Evolutionary conservation across 2,113 vertebrate genomes (phyloP), one percentile per base, ranked within the genome.

Genomic region (Rhynchomys soricoides): DNA sequence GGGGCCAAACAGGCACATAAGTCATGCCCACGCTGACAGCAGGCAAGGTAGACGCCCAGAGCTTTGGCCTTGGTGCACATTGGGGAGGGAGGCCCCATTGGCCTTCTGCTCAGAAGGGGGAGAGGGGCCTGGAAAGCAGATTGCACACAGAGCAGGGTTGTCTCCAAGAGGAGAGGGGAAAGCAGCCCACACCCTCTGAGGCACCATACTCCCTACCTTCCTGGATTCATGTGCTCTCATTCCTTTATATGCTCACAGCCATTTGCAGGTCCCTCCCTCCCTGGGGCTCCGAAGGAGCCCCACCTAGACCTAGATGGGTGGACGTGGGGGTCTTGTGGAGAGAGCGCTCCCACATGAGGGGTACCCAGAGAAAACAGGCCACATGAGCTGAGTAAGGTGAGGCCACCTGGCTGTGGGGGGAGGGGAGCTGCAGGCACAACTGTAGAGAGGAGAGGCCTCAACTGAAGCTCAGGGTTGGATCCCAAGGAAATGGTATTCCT

Each of bases 211-310:
- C 89, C 50, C 55, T 78, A 10, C 29, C 1, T 24, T 55, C 59
- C 1, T 43, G 1, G 0, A 3, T n/a, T 8, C 85, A 17, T 37
- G 43, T 68, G 21, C 7, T 24, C 22, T 31, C 68, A 13, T 1
- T 37, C 64, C 2, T 0, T 52, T 43, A 12, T 19, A 17, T 21
- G 8, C 16, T 37, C 50, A 4, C 3, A 26, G 45, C 29, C 21
- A 0, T 15, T 55, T 6, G 34, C 15, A 10, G 2, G 3, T 26
- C 62, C 0, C 19, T 34, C 50, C 29, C 40, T 29, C 0, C 0
- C 87, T 1, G 1, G 7, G 16, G 52, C 92, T 91, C 59, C 1
- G 6, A 45, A 10, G 1, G 40, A 62, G 7, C 15, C 59, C 86
- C 29, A 16, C 13, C 77, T 21, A 83, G 74, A 15, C 3, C 5